Evolutionary conservation across 2,113 vertebrate genomes (phyloP).

Genomic region (Megaceryle torquata): DNA sequence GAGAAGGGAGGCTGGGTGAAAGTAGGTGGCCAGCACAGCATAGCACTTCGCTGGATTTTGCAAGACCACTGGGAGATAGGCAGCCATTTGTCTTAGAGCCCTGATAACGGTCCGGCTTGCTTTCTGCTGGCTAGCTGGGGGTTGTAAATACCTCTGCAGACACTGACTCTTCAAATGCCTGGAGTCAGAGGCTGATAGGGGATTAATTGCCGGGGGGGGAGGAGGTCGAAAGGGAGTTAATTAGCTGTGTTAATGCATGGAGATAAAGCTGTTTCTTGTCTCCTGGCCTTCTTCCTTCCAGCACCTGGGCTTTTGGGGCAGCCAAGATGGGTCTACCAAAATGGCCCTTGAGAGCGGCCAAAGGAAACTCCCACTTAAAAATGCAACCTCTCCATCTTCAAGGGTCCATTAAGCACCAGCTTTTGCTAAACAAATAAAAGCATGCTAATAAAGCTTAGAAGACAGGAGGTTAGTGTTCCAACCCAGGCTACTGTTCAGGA

Average conservation of each 20-base stretch:
- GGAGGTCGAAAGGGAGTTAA: slow-evolving; percentile 41
- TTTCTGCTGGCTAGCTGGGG: slow-evolving; percentile 31
- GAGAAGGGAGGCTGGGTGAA: slow-evolving; percentile 58
- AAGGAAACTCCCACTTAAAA: background rate
- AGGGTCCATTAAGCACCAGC: background rate
- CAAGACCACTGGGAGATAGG: slow-evolving; percentile 67
- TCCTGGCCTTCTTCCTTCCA: slow-evolving; percentile 8
- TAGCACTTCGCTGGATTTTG: slow-evolving; percentile 67
- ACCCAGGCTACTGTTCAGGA: slow-evolving; percentile 4
- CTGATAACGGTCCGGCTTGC: slow-evolving; percentile 56
- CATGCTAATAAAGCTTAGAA: slow-evolving; percentile 1
- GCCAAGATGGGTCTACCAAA: slow-evolving; percentile 16
- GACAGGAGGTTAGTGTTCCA: background rate
- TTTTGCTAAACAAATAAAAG: slow-evolving; percentile 16
- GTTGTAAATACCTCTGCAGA: slow-evolving; percentile 68
- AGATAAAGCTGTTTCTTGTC: slow-evolving; percentile 52
- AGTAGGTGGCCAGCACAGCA: slow-evolving; percentile 70
- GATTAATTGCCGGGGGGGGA: slow-evolving; percentile 31
- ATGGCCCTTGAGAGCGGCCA: background rate
- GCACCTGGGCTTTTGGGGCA: slow-evolving; percentile 20
- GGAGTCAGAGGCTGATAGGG: slow-evolving; percentile 54
- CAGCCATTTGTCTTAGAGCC: slow-evolving; percentile 69
- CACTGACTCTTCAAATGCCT: slow-evolving; percentile 51
- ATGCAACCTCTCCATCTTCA: background rate
- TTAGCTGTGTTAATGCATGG: slow-evolving; percentile 58